A percentile compares a stretch with the other conserved stretches of the same genome.
Conservation (phyloP, 2,113 vertebrate genomes). For the Macaca nemestrina region DNA sequence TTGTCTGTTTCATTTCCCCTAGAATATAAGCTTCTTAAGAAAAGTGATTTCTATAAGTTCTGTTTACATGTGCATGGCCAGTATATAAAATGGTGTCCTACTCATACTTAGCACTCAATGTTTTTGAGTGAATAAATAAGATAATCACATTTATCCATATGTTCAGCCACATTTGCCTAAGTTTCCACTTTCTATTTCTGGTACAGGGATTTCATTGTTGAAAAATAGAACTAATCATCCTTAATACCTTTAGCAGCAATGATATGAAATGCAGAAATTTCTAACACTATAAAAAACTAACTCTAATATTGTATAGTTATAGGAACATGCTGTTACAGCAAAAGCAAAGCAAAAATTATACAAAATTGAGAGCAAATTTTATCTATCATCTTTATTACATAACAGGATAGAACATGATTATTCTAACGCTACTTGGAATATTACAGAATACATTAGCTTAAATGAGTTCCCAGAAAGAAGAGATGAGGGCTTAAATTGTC, state of each 20-base stretch:
- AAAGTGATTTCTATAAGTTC: neutral
- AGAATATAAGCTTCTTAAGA: neutral
- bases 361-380: neutral
- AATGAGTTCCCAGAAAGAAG: neutral
- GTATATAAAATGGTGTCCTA: neutral
- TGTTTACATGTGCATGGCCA: neutral
- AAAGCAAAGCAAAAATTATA: conserved; percentile 70
- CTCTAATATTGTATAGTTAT: conserved; percentile 12
- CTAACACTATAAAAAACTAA: neutral
- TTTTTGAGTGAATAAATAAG: neutral
- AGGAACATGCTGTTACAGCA: neutral
- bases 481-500: neutral
- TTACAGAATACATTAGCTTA: neutral
- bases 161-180: neutral
- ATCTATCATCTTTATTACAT: neutral
- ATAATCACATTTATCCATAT: neutral
- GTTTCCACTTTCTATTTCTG: neutral
- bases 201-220: neutral
- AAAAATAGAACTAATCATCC: neutral
- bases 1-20: neutral
- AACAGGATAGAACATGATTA: neutral
- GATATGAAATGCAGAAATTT: conserved; percentile 56
- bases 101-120: neutral
- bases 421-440: neutral
- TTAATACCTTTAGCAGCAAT: neutral